Base-by-base conservation (phyloP, 2,113 vertebrate species). In the Carassius auratus region DNA sequence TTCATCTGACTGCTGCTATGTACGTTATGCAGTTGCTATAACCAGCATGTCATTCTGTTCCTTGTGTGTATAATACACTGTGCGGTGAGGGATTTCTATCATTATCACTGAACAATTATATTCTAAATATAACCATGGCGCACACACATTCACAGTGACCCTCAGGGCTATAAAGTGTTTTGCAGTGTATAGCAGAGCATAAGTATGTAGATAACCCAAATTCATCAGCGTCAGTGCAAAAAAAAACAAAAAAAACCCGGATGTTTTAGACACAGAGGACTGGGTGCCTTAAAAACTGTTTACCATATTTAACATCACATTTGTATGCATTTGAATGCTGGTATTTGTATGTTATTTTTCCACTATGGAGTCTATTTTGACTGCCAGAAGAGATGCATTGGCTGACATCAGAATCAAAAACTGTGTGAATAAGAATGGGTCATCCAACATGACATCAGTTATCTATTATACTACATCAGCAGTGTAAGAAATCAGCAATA, bases 31-130 rank as follows among this genome's bases (percentile, higher is more conserved):
- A 12, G 76, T 50, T 61, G 30, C 33, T n/a, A 42, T 45, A 76
- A 59, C 30, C 36, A 13, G 80, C 66, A 42, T 59, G 26, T 57
- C 13, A 14, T 26, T 45, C 50, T 86, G 85, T 42, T 26, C 14
- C 17, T 30, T 10, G 66, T 69, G 42, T 77, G 73, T 77, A n/a
- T 78, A 23, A 38, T 86, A 84, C 73, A 78, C 76, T 81, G 84
- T 73, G 75, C 42, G 66, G 87, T 23, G 59, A 74, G 55, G 66
- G 68, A 83, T 75, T 78, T 82, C 52, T 59, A 61, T 83, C 75
- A 85, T 79, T 88, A 81, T 79, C 77, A 85, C 83, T 48, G 78
- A 86, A 84, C 78, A 88, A 83, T 82, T 88, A 82, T 55, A 78
- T 77, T 77, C 84, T 88, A 85, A 87, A 87, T 85, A 84, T 85